Base-by-base conservation (phyloP, 2,797 vertebrate species). In the Alcedo quadribrachys region DNA sequence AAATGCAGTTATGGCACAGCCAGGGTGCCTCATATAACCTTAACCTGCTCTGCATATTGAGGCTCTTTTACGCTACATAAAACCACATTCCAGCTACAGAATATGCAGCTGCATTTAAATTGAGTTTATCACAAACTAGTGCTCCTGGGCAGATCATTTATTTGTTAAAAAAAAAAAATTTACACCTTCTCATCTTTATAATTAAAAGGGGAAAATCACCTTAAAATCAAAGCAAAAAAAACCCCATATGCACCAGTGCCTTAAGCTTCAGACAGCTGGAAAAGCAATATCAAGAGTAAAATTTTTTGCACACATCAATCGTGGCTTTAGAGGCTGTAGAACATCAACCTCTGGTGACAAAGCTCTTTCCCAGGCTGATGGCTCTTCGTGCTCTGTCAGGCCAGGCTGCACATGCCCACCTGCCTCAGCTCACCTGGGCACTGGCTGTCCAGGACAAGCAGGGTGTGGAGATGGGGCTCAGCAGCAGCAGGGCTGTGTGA, bases 381-480 rank as follows among this genome's bases (percentile, higher is more conserved):
- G 17, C 21, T 57, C 37, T 77, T 70, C 45, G 50, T 58, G 76
- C 57, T 92, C 32, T 45, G 12, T 18, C 48, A 57, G 46, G 51
- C 68, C 73, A 63, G 46, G 51, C 18, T 66, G 51, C 5, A 1
- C 67, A 37, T 51, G 15, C 50, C 43, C 2, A 2, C 33, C 35
- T 53, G 53, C 54, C 4, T 2, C 6, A 17, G 22, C 42, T 68
- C 3, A 30, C 61, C 66, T 35, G 13, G 60, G 83, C 66, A 53
- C 2, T 2, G 48, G n/a, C 35, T 57, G 60, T 60, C 12, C 0
- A 0, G 45, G 24, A 55, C 48, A 68, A 14, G 0, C 17, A 19
- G 46, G 20, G 63, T 0, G 0, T 2, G 30, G 32, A 67, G 57
- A 53, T 4, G 78, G 35, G 66, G 50, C 12, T 70, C 61, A 28